Conservation (phyloP, 2,797 vertebrate genomes). For the Sebastes variabilis region DNA sequence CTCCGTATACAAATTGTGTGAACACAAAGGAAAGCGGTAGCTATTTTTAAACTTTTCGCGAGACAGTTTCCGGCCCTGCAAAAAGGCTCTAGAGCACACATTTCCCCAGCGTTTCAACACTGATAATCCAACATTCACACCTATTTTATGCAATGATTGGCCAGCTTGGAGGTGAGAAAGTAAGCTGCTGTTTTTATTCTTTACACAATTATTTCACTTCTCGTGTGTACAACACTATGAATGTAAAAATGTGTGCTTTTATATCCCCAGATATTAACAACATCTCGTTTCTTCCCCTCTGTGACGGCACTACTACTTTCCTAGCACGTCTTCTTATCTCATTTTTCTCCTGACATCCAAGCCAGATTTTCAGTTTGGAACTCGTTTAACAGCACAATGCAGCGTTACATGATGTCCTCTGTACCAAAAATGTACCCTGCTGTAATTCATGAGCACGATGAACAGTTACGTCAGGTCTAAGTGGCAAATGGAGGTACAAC, state of each 20-base stretch:
- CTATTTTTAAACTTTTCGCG: background rate
- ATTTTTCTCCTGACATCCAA: background rate
- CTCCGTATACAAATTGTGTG: background rate
- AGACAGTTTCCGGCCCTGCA: background rate
- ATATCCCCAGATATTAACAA: background rate
- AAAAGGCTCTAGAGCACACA: background rate
- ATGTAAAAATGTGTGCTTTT: background rate
- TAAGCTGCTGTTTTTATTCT: background rate
- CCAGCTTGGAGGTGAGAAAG: background rate
- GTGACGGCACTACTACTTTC: background rate
- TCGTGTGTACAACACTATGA: background rate
- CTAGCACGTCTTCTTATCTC: background rate
- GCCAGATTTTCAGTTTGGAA: background rate
- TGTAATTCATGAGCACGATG: background rate
- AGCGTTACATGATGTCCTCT: background rate
- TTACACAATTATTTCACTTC: background rate
- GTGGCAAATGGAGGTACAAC: background rate
- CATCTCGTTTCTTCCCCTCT: background rate
- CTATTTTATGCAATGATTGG: background rate
- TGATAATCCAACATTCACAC: background rate
- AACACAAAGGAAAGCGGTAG: background rate
- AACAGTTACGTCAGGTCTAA: background rate
- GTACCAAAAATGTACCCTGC: background rate
- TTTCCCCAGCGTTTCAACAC: background rate
- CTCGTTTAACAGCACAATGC: background rate